Evolutionary conservation across 2,797 vertebrate genomes (phyloP).

Genomic region (Lycodopsis pacificus): DNA sequence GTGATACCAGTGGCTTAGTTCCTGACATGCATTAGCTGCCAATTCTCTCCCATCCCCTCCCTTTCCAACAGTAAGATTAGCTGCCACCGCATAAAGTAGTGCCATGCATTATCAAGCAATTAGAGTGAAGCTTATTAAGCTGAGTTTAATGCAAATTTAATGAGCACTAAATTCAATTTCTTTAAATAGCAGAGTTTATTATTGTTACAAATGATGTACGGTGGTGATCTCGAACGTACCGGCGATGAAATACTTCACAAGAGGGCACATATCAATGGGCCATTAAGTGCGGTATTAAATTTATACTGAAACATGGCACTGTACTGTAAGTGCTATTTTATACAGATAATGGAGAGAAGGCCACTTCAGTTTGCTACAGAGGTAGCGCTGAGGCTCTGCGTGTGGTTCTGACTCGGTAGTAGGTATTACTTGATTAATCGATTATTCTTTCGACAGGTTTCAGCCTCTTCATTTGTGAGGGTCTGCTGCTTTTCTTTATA

Average conservation of each 20-base stretch:
- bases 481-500: neutral
- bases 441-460: neutral
- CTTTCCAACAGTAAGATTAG: conserved; percentile 74
- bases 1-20: conserved; percentile 49
- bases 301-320: conserved; percentile 58
- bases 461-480: neutral
- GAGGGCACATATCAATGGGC: conserved; percentile 71
- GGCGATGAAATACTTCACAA: conserved; percentile 73
- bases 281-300: conserved; percentile 77
- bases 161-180: conserved; percentile 85
- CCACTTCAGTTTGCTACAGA: conserved; percentile 32
- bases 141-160: conserved; percentile 86
- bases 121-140: conserved; percentile 84
- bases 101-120: conserved; percentile 86
- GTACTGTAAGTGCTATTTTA: conserved; percentile 62
- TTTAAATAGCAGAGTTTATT: conserved; percentile 86
- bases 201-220: conserved; percentile 84
- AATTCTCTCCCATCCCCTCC: conserved; percentile 56
- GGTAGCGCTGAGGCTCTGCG: neutral
- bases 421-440: neutral
- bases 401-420: neutral
- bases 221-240: conserved; percentile 67
- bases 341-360: conserved; percentile 31
- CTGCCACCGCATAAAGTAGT: conserved; percentile 79
- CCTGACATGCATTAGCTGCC: conserved; percentile 62